Evolutionary conservation across 2,797 vertebrate species (phyloP).

Genomic region (Anguilla anguilla): DNA sequence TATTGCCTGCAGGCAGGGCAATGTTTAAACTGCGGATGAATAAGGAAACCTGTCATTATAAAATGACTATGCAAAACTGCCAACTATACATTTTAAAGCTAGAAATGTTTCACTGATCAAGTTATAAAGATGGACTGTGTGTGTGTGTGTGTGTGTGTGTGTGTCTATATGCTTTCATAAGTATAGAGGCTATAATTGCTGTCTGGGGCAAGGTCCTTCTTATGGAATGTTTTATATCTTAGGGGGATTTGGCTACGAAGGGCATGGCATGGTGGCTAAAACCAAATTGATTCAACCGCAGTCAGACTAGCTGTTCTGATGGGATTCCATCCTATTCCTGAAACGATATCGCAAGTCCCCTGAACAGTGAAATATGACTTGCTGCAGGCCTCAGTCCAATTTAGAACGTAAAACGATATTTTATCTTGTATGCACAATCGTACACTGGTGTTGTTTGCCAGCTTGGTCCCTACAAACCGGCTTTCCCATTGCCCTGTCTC

Average conservation of each 20-base stretch:
- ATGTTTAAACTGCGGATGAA: no score
- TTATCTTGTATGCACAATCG: not conserved
- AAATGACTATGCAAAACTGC: no score
- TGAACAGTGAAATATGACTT: not conserved
- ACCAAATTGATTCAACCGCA: not conserved
- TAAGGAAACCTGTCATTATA: no score
- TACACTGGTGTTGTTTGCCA: not conserved
- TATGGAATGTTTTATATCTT: no score
- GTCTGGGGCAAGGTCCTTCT: not conserved
- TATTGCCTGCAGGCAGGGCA: no score
- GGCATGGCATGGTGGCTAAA: not conserved
- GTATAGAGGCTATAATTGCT: not conserved
- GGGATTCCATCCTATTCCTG: not conserved
- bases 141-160: no score
- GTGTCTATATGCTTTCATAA: not conserved
- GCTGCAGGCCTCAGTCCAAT: not conserved
- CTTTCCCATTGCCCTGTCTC: not conserved
- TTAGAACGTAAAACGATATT: not conserved
- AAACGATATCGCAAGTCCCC: not conserved
- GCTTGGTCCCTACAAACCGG: not conserved
- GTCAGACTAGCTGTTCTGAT: not conserved
- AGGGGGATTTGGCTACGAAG: not conserved
- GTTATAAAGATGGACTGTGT: no score
- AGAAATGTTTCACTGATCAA: no score
- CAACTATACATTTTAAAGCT: no score